These are phyloP conservation scores for Vipera latastei DNA, from an alignment of 2,797 vertebrate species.

Conservation along the genomic window DNA sequence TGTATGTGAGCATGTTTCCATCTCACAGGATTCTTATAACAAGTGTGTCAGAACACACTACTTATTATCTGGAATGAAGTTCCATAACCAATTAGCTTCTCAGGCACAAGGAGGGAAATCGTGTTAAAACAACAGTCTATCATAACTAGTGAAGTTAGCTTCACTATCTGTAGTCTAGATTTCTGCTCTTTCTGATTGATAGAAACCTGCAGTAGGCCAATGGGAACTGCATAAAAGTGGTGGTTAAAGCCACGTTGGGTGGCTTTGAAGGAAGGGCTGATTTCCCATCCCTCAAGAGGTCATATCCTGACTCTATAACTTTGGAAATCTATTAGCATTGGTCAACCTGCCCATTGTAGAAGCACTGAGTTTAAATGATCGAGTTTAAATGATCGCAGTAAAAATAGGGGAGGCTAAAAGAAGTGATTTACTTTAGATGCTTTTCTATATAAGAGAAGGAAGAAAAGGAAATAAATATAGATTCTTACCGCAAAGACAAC, in stretches of 20 bases:
- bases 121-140: neutral
- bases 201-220: neutral
- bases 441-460: neutral
- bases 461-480: neutral
- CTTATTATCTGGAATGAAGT: neutral
- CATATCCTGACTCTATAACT: neutral
- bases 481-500: neutral
- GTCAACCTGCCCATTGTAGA: neutral
- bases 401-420: neutral
- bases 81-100: neutral
- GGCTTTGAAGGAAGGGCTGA: neutral
- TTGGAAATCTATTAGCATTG: neutral
- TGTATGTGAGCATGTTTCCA: neutral
- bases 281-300: neutral
- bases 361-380: neutral
- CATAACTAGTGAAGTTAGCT: neutral
- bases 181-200: neutral
- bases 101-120: neutral
- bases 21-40: neutral
- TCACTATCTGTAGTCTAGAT: neutral
- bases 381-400: neutral
- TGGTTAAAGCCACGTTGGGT: neutral
- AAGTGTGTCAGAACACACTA: neutral
- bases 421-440: neutral
- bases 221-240: neutral